phyloP scores from a whole-genome alignment of 2,797 vertebrate species.

The Benthosema pterotum region DNA sequence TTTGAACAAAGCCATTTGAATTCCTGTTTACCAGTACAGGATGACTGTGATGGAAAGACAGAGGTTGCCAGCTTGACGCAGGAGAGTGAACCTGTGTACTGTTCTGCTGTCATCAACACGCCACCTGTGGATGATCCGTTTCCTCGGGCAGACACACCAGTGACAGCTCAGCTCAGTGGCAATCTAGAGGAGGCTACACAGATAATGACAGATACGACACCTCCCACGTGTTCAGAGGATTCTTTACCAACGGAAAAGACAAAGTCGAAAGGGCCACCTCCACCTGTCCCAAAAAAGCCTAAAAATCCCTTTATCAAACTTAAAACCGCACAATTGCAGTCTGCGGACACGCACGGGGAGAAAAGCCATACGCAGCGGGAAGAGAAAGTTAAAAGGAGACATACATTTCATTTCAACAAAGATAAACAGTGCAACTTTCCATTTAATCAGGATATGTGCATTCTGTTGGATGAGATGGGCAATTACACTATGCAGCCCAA shows the following conservation, averaged over 20 bases:
- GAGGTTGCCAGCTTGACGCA: conserved; percentile 44
- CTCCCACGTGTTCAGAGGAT: conserved; percentile 19
- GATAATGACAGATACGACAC: conserved; percentile 1
- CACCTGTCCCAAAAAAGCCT: conserved; percentile 82
- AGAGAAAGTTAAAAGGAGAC: conserved; percentile 70
- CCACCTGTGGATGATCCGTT: conserved; percentile 53
- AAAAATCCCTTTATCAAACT: conserved; percentile 78
- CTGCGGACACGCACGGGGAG: conserved; percentile 59
- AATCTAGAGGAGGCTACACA: conserved; percentile 12
- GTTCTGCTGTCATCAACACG: conserved; percentile 62
- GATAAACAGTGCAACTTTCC: conserved; percentile 22
- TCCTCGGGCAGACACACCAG: conserved; percentile 38
- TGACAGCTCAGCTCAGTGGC: conserved; percentile 11
- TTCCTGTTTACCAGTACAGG: conserved; percentile 19
- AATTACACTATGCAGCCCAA: conserved; percentile 40
- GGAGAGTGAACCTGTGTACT: conserved; percentile 60
- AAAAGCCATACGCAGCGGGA: conserved; percentile 65
- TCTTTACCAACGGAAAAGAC: conserved; percentile 42
- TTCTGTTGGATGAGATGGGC: conserved; percentile 64
- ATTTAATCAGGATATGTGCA: conserved; percentile 72
- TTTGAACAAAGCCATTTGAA: conserved; percentile 42
- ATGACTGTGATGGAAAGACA: conserved; percentile 30
- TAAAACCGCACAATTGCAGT: conserved; percentile 62
- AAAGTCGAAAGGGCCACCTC: conserved; percentile 79
- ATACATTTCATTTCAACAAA: conserved; percentile 70